Percentiles rank a stretch among this genome's conserved stretches.
Conservation (phyloP, 23 tunicate genomes). For the Halocynthia roretzi region DNA sequence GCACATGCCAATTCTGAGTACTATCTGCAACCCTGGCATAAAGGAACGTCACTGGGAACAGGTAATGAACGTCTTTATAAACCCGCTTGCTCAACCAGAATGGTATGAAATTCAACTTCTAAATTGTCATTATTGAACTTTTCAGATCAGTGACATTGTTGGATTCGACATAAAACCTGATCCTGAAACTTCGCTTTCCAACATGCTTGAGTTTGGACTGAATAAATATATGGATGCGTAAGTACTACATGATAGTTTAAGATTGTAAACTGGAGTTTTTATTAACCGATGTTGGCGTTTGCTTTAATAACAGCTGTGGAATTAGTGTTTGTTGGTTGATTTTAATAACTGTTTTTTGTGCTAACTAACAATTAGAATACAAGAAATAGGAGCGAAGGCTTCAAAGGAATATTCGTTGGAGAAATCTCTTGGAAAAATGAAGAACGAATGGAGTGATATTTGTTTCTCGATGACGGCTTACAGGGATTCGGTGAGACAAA, state of each 20-base stretch:
- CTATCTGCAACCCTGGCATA: slow-evolving; percentile 94
- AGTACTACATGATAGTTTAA: slow-evolving; percentile 3
- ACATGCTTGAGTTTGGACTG: slow-evolving; percentile 92
- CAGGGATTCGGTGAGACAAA: slow-evolving; percentile 79
- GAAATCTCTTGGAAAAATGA: slow-evolving; percentile 76
- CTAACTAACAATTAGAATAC: slow-evolving; percentile 43
- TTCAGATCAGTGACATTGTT: slow-evolving; percentile 91
- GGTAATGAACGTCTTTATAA: slow-evolving; percentile 22
- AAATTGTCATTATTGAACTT: not conserved
- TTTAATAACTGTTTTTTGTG: not conserved
- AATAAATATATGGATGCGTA: slow-evolving; percentile 71
- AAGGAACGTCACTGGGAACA: slow-evolving; percentile 97
- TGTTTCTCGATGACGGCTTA: slow-evolving; percentile 63
- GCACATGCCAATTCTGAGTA: slow-evolving; percentile 74
- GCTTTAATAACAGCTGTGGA: not conserved
- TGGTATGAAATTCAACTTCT: not conserved
- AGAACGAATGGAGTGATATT: slow-evolving; percentile 87
- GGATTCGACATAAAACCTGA: slow-evolving; percentile 95
- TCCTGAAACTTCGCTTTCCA: slow-evolving; percentile 68
- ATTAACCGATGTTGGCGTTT: not conserved
- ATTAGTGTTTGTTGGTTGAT: not conserved
- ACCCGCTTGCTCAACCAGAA: no score
- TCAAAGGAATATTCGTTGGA: slow-evolving; percentile 94
- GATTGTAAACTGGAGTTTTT: not conserved
- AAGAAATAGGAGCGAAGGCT: slow-evolving; percentile 73